Evolutionary conservation across 1,140 invertebrate genomes (phyloP).

Genomic region (Lasioglossum baleicum): DNA sequence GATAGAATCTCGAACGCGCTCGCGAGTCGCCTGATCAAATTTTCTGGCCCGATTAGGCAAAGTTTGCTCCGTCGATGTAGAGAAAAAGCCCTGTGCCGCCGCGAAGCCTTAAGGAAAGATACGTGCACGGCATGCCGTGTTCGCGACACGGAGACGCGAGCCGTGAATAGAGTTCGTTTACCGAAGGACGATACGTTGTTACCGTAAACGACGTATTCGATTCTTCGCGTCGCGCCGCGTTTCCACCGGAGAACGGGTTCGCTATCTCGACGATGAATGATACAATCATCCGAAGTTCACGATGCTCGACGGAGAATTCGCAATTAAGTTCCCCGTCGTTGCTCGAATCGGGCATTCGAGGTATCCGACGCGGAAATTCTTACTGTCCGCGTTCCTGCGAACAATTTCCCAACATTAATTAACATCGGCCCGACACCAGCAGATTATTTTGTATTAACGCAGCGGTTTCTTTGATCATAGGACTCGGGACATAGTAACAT

Average conservation of each 20-base stretch:
- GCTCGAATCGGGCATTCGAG: not conserved
- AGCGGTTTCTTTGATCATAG: conserved; percentile 72
- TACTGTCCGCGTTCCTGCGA: not conserved
- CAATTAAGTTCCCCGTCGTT: conserved; percentile 52
- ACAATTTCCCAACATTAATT: not conserved
- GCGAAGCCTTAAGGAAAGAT: not conserved
- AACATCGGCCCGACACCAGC: not conserved
- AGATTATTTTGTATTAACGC: not conserved
- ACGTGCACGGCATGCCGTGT: not conserved
- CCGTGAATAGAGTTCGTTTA: conserved; percentile 61
- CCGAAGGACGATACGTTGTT: conserved; percentile 38
- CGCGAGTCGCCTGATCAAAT: not conserved
- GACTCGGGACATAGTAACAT: conserved; percentile 89
- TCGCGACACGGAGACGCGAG: not conserved
- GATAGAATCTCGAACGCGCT: not conserved
- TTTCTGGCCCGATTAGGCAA: not conserved
- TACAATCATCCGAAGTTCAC: conserved; percentile 43
- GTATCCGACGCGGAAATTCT: not conserved
- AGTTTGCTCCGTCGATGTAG: not conserved
- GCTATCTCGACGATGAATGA: conserved; percentile 41
- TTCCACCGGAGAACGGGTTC: not conserved
- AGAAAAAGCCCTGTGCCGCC: not conserved
- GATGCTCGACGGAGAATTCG: not conserved
- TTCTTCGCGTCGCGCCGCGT: not conserved
- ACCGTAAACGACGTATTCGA: conserved; percentile 10